phyloP scores from a whole-genome alignment of 1,140 invertebrate species.

The Bicyclus anynana region DNA sequence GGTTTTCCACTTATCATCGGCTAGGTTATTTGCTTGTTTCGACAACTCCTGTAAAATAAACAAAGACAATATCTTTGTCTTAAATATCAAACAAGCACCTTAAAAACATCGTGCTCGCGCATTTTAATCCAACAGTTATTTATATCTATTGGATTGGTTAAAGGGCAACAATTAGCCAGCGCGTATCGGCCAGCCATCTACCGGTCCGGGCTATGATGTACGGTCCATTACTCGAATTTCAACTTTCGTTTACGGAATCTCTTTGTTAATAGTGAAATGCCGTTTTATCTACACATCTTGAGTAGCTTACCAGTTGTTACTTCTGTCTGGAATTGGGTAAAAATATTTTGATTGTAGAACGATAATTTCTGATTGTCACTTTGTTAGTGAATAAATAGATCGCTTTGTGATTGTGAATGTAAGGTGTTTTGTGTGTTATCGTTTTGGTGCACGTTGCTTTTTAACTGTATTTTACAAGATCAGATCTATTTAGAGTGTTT shows the following conservation, averaged over 20 bases:
- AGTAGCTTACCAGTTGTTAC: conserved; percentile 13
- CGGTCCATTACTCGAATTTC: conserved; percentile 30
- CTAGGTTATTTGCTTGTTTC: no score
- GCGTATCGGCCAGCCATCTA: conserved; percentile 19
- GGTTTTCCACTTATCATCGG: no score
- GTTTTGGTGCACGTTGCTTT: neutral
- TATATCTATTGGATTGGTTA: conserved; percentile 45
- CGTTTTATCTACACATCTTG: conserved; percentile 18
- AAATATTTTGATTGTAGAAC: conserved; percentile 20
- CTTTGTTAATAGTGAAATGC: conserved; percentile 27
- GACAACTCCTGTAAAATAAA: no score
- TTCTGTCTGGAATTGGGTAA: conserved; percentile 17
- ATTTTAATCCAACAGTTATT: conserved; percentile 13
- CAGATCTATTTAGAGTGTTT: no score
- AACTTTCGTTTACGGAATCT: conserved; percentile 35
- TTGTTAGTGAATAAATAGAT: conserved; percentile 1
- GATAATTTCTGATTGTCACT: conserved; percentile 7
- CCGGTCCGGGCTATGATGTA: conserved; percentile 19
- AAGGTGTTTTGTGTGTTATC: neutral
- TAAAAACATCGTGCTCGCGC: neutral
- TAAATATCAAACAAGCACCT: neutral
- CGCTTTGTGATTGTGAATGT: neutral
- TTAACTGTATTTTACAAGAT: neutral
- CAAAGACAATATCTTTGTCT: no score
- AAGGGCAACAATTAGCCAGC: conserved; percentile 56